A percentile compares a stretch with the other conserved stretches of the same genome.
Conservation (phyloP, 1,140 invertebrate genomes). For the Neodiprion pinetum region DNA sequence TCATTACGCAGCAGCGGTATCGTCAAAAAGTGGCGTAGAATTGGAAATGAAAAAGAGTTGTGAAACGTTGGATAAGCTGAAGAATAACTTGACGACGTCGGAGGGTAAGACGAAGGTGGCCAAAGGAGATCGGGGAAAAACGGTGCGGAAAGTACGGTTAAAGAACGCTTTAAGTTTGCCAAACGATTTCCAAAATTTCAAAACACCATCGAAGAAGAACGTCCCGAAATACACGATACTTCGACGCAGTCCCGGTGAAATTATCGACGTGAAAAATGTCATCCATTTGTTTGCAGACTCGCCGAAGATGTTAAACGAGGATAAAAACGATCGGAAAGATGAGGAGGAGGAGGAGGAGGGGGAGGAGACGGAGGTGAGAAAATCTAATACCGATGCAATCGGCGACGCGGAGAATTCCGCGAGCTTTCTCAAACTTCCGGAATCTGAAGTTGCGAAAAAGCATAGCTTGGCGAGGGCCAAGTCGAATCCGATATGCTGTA, state of each 20-base stretch:
- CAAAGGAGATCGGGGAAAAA: background rate
- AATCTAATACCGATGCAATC: background rate
- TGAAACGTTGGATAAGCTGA: background rate
- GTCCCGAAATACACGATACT: conserved; percentile 12
- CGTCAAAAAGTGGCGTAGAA: background rate
- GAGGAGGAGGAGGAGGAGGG: too few relatives aligned
- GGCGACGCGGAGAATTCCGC: background rate
- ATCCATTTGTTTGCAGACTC: background rate
- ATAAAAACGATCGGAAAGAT: background rate
- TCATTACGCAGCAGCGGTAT: background rate
- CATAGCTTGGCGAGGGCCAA: background rate
- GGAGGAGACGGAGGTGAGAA: background rate
- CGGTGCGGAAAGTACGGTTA: background rate
- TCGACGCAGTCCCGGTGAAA: conserved; percentile 2
- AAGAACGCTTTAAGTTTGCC: conserved; percentile 5
- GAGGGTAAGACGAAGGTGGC: background rate
- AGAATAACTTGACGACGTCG: background rate
- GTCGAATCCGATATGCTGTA: background rate
- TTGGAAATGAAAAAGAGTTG: background rate
- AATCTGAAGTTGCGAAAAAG: background rate
- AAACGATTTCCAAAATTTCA: background rate
- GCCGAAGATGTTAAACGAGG: background rate
- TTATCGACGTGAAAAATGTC: background rate
- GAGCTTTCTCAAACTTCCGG: background rate
- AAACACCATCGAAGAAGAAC: background rate